Evolutionary conservation across 2,797 vertebrate species (phyloP).

Genomic region (Dendrocincla fuliginosa): DNA sequence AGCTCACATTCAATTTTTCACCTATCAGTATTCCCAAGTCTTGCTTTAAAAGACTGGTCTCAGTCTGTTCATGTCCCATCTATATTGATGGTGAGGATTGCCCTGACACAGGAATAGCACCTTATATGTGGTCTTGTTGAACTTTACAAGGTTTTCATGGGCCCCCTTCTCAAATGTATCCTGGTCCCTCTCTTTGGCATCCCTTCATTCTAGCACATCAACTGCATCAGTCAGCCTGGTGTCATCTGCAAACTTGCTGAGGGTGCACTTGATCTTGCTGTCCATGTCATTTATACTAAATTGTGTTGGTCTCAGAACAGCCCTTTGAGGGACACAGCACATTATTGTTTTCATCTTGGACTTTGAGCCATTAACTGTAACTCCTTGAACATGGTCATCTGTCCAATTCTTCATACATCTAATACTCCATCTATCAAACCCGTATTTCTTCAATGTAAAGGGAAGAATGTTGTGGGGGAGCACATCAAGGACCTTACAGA

Average conservation of each 20-base stretch:
- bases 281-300: neutral
- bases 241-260: neutral
- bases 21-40: neutral
- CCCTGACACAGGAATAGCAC: neutral
- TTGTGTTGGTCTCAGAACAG: neutral
- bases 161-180: neutral
- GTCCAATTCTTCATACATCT: neutral
- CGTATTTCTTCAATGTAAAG: neutral
- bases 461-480: neutral
- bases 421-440: neutral
- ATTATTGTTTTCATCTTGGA: neutral
- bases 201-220: neutral
- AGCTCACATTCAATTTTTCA: neutral
- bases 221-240: neutral
- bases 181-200: neutral
- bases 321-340: neutral
- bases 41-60: neutral
- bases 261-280: neutral
- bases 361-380: neutral
- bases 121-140: neutral
- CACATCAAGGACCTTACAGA: neutral
- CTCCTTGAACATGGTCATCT: neutral
- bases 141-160: neutral
- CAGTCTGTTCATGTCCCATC: neutral
- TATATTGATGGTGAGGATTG: neutral